These are phyloP conservation scores for Pammene aurita DNA, from an alignment of 2,888 invertebrate species.

Conservation along the genomic window DNA sequence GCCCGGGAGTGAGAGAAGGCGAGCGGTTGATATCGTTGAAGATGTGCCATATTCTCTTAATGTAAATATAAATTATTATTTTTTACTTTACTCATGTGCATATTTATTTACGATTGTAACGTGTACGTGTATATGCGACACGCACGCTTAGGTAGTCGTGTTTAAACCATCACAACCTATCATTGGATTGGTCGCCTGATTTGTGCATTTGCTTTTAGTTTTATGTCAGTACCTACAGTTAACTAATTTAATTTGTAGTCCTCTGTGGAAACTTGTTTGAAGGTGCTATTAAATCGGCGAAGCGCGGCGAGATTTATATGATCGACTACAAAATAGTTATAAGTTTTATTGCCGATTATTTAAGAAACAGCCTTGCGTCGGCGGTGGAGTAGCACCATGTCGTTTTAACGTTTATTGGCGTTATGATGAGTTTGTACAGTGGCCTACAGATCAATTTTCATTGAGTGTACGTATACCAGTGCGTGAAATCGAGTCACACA, in stretches of 20 bases:
- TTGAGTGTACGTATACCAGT: slow-evolving; percentile 21
- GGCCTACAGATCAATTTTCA: slow-evolving; percentile 11
- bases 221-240: slow-evolving; percentile 48
- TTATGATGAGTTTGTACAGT: slow-evolving; percentile 1
- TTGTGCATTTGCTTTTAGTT: slow-evolving; percentile 80
- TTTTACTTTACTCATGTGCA: slow-evolving; percentile 72
- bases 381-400: neutral
- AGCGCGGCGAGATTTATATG: neutral
- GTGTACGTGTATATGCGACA: slow-evolving; percentile 62
- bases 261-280: slow-evolving; percentile 8
- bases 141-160: slow-evolving; percentile 61
- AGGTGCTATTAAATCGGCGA: neutral
- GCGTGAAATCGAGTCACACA: slow-evolving; percentile 16
- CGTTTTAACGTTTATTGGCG: neutral
- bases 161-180: slow-evolving; percentile 70
- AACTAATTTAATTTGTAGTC: slow-evolving; percentile 27
- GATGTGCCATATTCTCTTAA: slow-evolving; percentile 83
- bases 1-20: slow-evolving; percentile 54
- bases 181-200: slow-evolving; percentile 70
- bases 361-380: neutral
- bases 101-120: slow-evolving; percentile 78
- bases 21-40: slow-evolving; percentile 74
- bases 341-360: neutral
- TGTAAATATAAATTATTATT: slow-evolving; percentile 81
- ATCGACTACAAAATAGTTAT: neutral